Evolutionary conservation across 2,797 vertebrate species (phyloP).

Genomic region (Enteromius fasciolatus): DNA sequence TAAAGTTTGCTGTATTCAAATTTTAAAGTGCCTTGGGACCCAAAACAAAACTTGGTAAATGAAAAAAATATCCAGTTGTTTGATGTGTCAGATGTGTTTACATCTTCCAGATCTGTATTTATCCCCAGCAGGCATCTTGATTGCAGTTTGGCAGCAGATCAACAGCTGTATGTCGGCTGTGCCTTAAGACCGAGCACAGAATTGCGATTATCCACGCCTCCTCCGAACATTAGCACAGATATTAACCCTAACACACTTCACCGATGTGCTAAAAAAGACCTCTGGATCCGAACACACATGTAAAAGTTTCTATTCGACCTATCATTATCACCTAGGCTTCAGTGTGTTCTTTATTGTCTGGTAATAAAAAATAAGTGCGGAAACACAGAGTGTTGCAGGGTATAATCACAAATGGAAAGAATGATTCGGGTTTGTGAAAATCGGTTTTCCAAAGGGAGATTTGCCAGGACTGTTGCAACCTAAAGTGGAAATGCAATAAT

Average conservation of each 20-base stretch:
- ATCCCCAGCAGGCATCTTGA: slow-evolving; percentile 75
- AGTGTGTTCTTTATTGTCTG: slow-evolving; percentile 38
- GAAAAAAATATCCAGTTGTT: background rate
- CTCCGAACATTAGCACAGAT: slow-evolving; percentile 15
- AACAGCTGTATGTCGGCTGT: slow-evolving; percentile 52
- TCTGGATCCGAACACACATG: background rate
- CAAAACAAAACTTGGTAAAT: background rate
- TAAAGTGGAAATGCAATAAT: slow-evolving; percentile 8
- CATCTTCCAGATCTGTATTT: slow-evolving; percentile 56
- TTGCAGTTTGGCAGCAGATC: slow-evolving; percentile 72
- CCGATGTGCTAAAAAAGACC: background rate
- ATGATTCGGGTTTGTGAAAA: slow-evolving; percentile 39
- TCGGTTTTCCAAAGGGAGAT: slow-evolving; percentile 40
- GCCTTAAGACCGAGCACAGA: background rate
- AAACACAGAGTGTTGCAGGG: slow-evolving; percentile 17
- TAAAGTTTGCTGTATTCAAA: background rate
- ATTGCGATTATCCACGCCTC: background rate
- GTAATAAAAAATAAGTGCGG: slow-evolving; percentile 25
- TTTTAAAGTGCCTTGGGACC: background rate
- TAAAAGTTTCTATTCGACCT: slow-evolving; percentile 1
- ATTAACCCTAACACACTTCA: slow-evolving; percentile 7
- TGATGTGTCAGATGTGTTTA: slow-evolving; percentile 68
- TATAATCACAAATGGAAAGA: slow-evolving; percentile 39
- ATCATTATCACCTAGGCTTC: slow-evolving; percentile 4
- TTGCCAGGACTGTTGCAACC: slow-evolving; percentile 33